Percentiles rank a stretch among this genome's conserved stretches.
phyloP scores from a whole-genome alignment of 1,140 invertebrate genomes.

The Neomicropteryx cornuta region DNA sequence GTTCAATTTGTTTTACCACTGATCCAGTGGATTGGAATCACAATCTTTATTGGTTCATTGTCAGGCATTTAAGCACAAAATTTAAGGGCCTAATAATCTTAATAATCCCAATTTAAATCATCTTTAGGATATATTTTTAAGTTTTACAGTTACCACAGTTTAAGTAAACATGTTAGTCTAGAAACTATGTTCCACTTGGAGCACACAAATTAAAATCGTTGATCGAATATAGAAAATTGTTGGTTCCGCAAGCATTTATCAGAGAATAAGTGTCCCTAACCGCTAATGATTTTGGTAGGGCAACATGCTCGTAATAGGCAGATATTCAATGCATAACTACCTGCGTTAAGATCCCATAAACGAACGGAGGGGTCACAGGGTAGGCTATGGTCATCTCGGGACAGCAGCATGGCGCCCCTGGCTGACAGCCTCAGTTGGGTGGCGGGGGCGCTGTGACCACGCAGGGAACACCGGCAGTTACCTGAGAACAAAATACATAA shows the following conservation, averaged over 20 bases:
- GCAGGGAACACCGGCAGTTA: slow-evolving; percentile 57
- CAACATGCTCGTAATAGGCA: neutral
- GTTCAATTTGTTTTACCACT: neutral
- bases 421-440: slow-evolving; percentile 59
- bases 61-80: no score
- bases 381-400: slow-evolving; percentile 54
- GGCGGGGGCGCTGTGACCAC: slow-evolving; percentile 65
- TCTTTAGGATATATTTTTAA: no score
- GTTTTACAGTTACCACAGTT: neutral
- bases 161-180: neutral
- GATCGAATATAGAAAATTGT: no score
- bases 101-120: no score
- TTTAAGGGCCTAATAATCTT: no score
- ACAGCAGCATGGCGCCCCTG: slow-evolving; percentile 56
- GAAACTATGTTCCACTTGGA: neutral
- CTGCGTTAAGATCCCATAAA: slow-evolving; percentile 67
- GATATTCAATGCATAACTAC: slow-evolving; percentile 28
- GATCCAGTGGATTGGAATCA: no score
- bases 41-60: no score
- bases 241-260: no score
- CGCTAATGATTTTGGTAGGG: neutral
- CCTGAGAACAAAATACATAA: slow-evolving; percentile 29
- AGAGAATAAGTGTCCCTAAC: no score
- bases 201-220: neutral
- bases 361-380: slow-evolving; percentile 66